These are phyloP conservation scores for Melieria crassipennis DNA, from an alignment of 2,888 invertebrate species.

Conservation along the genomic window DNA sequence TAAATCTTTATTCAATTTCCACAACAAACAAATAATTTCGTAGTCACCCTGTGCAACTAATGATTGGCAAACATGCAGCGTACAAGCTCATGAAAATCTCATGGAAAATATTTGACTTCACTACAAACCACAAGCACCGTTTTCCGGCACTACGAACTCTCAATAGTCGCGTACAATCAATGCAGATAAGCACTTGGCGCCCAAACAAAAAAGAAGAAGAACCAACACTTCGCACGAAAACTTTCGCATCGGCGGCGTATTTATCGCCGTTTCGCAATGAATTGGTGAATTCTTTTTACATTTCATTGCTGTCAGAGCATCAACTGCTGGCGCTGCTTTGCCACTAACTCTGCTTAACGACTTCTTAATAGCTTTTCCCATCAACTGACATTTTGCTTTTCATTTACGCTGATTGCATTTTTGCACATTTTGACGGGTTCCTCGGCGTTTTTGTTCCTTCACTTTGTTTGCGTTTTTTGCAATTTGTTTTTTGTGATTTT, in stretches of 20 bases:
- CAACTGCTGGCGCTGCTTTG: slow-evolving; percentile 13
- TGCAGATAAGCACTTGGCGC: too few species aligned
- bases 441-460: neutral
- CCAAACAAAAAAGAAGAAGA: too few species aligned
- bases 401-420: slow-evolving; percentile 50
- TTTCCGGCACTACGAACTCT: too few species aligned
- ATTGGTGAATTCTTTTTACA: slow-evolving; percentile 15
- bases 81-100: too few species aligned
- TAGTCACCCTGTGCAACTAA: too few species aligned
- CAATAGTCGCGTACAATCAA: too few species aligned
- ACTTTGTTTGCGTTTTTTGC: neutral
- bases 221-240: neutral
- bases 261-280: slow-evolving; percentile 24
- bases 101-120: too few species aligned
- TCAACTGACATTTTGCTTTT: slow-evolving; percentile 41
- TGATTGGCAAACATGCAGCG: too few species aligned
- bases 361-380: slow-evolving; percentile 46
- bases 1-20: too few species aligned
- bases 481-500: neutral
- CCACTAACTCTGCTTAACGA: slow-evolving; percentile 43
- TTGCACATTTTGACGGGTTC: slow-evolving; percentile 41
- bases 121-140: too few species aligned
- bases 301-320: neutral
- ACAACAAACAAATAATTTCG: too few species aligned
- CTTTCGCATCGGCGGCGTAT: slow-evolving; percentile 5